Conservation (phyloP, 2,888 invertebrate genomes). For the Capitulum mitella region DNA sequence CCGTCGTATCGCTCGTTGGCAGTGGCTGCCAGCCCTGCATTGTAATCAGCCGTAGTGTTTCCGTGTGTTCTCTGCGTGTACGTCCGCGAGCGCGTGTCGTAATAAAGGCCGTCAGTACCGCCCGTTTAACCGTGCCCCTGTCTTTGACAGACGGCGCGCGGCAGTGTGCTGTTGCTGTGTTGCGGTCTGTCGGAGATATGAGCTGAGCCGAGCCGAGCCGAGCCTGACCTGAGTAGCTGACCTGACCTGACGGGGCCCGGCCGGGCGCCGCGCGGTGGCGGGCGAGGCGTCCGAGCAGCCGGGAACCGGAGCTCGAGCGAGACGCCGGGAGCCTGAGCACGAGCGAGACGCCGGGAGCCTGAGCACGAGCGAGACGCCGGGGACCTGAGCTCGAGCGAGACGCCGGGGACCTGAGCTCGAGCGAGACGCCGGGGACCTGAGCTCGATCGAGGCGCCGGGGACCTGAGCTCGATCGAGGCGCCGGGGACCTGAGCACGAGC, state of each 20-base stretch:
- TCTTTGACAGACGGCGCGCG: conserved; percentile 13
- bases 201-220: not conserved
- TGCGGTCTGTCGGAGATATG: conserved; percentile 10
- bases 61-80: not conserved
- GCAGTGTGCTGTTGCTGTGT: not conserved
- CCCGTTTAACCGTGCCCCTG: not conserved
- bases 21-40: not conserved
- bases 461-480: no score
- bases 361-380: no score
- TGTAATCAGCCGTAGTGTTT: not conserved
- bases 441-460: no score
- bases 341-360: no score
- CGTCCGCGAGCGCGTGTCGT: not conserved
- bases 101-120: conserved; percentile 20
- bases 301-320: no score
- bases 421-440: no score
- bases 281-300: no score
- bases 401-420: no score
- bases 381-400: no score
- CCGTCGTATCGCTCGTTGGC: not conserved
- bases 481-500: no score
- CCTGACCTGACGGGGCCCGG: not conserved
- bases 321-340: no score
- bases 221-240: not conserved
- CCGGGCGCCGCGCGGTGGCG: not conserved